These are phyloP conservation scores for Solea senegalensis DNA, from an alignment of 2,113 vertebrate species.

Conservation along the genomic window DNA sequence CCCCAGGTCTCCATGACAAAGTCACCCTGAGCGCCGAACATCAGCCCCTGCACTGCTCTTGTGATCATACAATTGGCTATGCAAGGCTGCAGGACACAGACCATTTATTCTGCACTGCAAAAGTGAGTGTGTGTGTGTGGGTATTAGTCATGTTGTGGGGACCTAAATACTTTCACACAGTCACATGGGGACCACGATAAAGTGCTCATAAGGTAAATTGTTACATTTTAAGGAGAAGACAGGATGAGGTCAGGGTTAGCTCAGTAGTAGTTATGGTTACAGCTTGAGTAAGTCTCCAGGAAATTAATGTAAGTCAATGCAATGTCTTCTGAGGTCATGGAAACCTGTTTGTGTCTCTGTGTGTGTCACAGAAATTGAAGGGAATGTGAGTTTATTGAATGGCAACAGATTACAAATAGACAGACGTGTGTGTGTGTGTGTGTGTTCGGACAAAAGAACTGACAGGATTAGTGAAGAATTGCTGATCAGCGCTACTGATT, in stretches of 20 bases:
- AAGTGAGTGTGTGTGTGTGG: slow-evolving; percentile 21
- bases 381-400: slow-evolving; percentile 29
- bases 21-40: slow-evolving; percentile 67
- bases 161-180: no score
- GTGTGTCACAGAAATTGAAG: slow-evolving; percentile 2
- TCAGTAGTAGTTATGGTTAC: no score
- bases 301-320: no score
- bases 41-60: slow-evolving; percentile 44
- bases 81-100: slow-evolving; percentile 59
- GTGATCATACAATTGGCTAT: slow-evolving; percentile 62
- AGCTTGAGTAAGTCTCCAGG: no score
- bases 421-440: slow-evolving; percentile 10
- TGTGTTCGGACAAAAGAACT: slow-evolving; percentile 60
- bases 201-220: no score
- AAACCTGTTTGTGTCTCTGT: not conserved
- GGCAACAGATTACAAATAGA: slow-evolving; percentile 32
- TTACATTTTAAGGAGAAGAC: no score
- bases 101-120: slow-evolving; percentile 59
- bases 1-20: slow-evolving; percentile 55
- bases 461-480: slow-evolving; percentile 62
- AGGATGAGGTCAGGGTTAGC: no score
- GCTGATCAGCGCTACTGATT: slow-evolving; percentile 55
- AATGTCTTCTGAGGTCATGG: no score
- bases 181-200: no score
- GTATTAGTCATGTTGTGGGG: not conserved